A percentile compares a stretch with the other conserved stretches of the same genome.
These are phyloP conservation scores for Yponomeuta cagnagella DNA, from an alignment of 2,888 invertebrate genomes.

Conservation along the genomic window DNA sequence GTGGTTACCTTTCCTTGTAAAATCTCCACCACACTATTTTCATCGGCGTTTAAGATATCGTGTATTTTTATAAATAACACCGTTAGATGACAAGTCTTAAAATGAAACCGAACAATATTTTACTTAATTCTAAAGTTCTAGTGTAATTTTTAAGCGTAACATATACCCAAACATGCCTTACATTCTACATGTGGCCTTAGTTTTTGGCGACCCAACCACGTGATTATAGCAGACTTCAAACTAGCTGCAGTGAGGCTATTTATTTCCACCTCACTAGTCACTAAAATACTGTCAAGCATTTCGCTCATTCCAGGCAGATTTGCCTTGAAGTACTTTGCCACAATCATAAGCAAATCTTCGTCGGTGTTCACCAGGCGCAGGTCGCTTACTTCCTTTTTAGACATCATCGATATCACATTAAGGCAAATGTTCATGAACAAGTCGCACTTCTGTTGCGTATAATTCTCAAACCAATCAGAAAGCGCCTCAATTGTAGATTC, in stretches of 20 bases:
- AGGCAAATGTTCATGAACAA: constrained; percentile 11
- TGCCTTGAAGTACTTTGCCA: constrained; percentile 13
- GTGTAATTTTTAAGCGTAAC: neutral
- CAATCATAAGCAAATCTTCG: constrained; percentile 23
- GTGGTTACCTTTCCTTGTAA: no score
- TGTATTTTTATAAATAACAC: no score
- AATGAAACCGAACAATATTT: no score
- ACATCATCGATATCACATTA: neutral
- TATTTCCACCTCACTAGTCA: neutral
- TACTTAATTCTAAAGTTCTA: neutral
- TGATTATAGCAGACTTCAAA: neutral
- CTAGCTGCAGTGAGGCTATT: neutral
- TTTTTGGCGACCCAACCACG: neutral
- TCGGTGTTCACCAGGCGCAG: constrained; percentile 23
- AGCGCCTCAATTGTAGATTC: neutral
- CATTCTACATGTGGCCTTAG: neutral
- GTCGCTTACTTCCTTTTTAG: constrained; percentile 5
- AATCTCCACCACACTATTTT: no score
- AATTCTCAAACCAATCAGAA: constrained; percentile 15
- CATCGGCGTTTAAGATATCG: no score
- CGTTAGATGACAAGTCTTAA: no score
- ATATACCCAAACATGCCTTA: neutral
- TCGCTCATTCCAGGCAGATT: neutral
- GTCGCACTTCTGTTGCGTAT: constrained; percentile 22
- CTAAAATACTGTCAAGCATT: neutral